These are phyloP conservation scores for Sebastes minor DNA, from an alignment of 2,797 vertebrate genomes.

Conservation along the genomic window DNA sequence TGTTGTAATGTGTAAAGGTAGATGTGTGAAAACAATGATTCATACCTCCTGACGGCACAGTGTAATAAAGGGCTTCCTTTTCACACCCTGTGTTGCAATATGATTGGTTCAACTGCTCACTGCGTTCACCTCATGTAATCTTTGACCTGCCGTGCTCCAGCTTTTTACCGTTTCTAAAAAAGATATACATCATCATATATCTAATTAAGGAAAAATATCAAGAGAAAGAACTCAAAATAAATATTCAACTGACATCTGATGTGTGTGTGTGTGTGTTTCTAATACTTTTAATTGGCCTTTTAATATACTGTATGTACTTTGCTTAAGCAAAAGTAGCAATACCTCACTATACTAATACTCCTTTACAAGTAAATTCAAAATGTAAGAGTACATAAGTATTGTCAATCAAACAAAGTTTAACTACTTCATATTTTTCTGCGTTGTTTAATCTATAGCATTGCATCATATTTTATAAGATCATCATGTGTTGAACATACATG, in stretches of 20 bases:
- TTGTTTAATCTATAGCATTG: background rate
- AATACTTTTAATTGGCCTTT: background rate
- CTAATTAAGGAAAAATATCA: background rate
- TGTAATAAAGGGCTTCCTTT: conserved; percentile 1
- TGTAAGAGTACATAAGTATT: background rate
- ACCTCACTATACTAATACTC: background rate
- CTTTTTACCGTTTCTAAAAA: background rate
- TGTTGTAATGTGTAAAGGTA: conserved; percentile 15
- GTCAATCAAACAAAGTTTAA: background rate
- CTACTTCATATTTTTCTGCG: background rate
- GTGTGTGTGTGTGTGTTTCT: background rate
- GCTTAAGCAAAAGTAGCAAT: background rate
- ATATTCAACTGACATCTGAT: background rate
- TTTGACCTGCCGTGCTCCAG: background rate
- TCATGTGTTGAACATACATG: background rate
- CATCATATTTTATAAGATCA: background rate
- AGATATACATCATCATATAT: background rate
- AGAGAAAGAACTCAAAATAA: background rate
- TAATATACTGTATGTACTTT: background rate
- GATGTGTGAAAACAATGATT: conserved; percentile 26
- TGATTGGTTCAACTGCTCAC: background rate
- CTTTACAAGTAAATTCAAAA: background rate
- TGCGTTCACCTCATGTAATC: background rate
- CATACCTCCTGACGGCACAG: conserved; percentile 8
- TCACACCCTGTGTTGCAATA: conserved; percentile 3